phyloP scores from a whole-genome alignment of 1,140 invertebrate species.

The Babylonia areolata region DNA sequence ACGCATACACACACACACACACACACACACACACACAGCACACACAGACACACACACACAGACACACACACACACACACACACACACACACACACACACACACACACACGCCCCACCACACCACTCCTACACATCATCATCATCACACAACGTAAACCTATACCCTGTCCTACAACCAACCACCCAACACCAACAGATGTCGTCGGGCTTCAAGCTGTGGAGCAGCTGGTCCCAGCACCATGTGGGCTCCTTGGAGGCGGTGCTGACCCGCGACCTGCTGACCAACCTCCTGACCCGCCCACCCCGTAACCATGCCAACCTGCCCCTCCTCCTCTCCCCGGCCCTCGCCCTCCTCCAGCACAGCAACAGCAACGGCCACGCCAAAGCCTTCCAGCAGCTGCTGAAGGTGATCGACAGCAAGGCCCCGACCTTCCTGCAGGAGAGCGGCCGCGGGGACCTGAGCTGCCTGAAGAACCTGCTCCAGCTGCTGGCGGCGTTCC shows the following conservation, averaged over 20 bases:
- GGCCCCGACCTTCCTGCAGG: conserved; percentile 56
- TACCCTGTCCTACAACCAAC: not conserved
- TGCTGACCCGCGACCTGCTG: conserved; percentile 63
- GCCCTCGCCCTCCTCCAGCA: conserved; percentile 53
- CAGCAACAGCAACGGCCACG: conserved; percentile 22
- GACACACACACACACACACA: no score
- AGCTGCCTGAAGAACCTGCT: conserved; percentile 56
- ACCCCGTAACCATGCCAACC: conserved; percentile 49
- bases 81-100: no score
- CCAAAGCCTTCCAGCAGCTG: conserved; percentile 50
- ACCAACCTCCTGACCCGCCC: conserved; percentile 56
- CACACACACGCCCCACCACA: no score
- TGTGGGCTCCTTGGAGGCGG: conserved; percentile 56
- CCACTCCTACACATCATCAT: no score
- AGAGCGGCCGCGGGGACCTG: conserved; percentile 32
- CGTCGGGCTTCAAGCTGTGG: conserved; percentile 61
- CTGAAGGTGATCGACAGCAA: conserved; percentile 60
- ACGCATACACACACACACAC: no score
- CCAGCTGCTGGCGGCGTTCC: conserved; percentile 59
- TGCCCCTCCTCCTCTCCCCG: conserved; percentile 56
- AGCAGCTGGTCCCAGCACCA: conserved; percentile 64
- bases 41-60: no score
- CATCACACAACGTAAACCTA: no score
- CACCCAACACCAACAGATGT: not conserved
- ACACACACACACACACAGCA: no score